Base-by-base conservation (phyloP, 2,113 vertebrate genomes). In the Sinocyclocheilus maitianheensis region DNA sequence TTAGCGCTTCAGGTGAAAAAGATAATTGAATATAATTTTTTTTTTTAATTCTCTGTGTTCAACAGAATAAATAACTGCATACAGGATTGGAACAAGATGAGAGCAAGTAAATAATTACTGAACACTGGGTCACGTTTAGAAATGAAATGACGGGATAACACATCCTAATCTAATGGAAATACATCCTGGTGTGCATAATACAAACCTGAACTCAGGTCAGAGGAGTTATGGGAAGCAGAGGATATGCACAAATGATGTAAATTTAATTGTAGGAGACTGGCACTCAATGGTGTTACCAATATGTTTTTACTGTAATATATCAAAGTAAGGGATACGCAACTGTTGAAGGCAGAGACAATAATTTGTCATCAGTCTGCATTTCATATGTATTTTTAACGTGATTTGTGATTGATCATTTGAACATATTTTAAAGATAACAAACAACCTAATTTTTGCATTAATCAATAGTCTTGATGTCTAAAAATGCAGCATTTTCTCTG, bases 91-190 rank as follows among this genome's bases (percentile, higher is more conserved):
- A 34, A 69, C 13, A 14, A 69, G 26, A 67, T 69, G 26, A 69
- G 16, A 8, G 65, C 2, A 0, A 65, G 24, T 65, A 65, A 65
- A 65, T 65, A 26, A 65, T 30, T 4, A 5, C 12, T 26, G 24
- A 26, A 26, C 12, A 65, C 14, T 0, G 4, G 24, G 24, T 26
- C 1, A 69, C 4, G 51, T 81, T 85, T 83, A 81, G 84, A 82
- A 86, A 76, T 86, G 85, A 75, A 86, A 43, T 40, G 85, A 58
- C 24, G 34, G 75, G 79, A 86, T 84, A 60, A 67, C 11, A 34
- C 34, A 63, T 37, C 48, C 51, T 72, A 74, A 83, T 43, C 67
- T 72, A 83, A 74, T 58, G 46, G 83, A 83, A 88, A 84, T 80
- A 10, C 43, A 85, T 85, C 60, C 58, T 80, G 71, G 77, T 78